Evolutionary conservation across 1,140 invertebrate genomes (phyloP).

Genomic region (Scaptomyza graminum): DNA sequence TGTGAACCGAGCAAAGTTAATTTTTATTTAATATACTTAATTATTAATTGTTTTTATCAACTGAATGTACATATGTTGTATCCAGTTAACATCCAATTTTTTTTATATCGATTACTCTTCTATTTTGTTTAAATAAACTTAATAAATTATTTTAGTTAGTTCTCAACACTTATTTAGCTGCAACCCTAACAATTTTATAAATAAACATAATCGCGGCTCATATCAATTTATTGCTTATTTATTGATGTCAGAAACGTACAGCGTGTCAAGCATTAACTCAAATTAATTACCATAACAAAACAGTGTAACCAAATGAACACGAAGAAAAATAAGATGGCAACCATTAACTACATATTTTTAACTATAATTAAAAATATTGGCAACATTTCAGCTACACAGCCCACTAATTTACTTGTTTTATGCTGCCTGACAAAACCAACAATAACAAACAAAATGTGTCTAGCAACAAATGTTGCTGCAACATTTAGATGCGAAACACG

Average conservation of each 20-base stretch:
- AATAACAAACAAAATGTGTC: no score
- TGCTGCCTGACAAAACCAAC: conserved; percentile 35
- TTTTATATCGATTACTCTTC: no score
- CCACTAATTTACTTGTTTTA: conserved; percentile 26
- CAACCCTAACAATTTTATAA: neutral
- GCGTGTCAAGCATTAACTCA: neutral
- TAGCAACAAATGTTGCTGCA: conserved; percentile 38
- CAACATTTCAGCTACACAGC: conserved; percentile 17
- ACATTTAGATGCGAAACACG: conserved; percentile 32
- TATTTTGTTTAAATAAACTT: no score
- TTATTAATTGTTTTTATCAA: no score
- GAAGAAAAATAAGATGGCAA: no score
- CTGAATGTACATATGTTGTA: no score
- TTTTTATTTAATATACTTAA: no score
- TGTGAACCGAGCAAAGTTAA: no score
- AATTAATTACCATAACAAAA: conserved; percentile 1
- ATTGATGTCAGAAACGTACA: neutral
- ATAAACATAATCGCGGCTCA: neutral
- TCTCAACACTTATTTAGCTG: neutral
- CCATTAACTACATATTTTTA: conserved; percentile 34
- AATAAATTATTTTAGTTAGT: no score
- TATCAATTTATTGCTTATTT: neutral
- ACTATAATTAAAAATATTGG: conserved; percentile 22
- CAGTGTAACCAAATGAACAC: neutral
- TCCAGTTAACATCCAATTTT: no score